These are phyloP conservation scores for Tarsius wallacei DNA, from an alignment of 2,797 vertebrate genomes.

Conservation along the genomic window DNA sequence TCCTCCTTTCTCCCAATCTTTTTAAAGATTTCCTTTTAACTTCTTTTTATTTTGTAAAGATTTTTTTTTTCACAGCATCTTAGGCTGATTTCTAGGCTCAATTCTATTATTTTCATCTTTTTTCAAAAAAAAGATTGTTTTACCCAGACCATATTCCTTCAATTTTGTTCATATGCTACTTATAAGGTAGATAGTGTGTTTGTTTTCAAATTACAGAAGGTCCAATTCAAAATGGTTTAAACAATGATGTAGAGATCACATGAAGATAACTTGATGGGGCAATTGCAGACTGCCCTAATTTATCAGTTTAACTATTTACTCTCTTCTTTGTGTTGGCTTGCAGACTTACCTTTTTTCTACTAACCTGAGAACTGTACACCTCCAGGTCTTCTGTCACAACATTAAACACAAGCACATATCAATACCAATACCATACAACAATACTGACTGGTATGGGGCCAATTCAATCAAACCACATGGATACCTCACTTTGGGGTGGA, in stretches of 20 bases:
- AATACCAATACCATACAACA: not conserved
- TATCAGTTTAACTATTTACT: not conserved
- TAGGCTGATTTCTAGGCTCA: not conserved
- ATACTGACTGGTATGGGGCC: too few relatives aligned
- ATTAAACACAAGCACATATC: not conserved
- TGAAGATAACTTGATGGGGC: not conserved
- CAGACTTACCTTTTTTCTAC: not conserved
- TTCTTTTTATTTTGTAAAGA: not conserved
- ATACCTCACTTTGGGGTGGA: not conserved
- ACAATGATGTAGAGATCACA: not conserved
- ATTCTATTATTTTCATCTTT: not conserved
- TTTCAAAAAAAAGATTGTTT: not conserved
- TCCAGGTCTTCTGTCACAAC: not conserved
- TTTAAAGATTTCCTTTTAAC: too few relatives aligned
- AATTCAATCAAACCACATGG: not conserved
- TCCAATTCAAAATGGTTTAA: not conserved
- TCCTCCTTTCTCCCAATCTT: too few relatives aligned
- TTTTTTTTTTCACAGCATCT: not conserved
- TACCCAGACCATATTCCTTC: not conserved
- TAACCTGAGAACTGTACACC: not conserved
- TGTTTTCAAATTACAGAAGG: not conserved
- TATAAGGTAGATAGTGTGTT: not conserved
- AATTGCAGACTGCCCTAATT: not conserved
- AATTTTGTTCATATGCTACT: not conserved
- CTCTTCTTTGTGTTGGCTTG: not conserved